Evolutionary conservation across 2,113 vertebrate genomes (phyloP), one percentile per base, ranked within the genome.

Genomic region (Tachuris rubrigastra): DNA sequence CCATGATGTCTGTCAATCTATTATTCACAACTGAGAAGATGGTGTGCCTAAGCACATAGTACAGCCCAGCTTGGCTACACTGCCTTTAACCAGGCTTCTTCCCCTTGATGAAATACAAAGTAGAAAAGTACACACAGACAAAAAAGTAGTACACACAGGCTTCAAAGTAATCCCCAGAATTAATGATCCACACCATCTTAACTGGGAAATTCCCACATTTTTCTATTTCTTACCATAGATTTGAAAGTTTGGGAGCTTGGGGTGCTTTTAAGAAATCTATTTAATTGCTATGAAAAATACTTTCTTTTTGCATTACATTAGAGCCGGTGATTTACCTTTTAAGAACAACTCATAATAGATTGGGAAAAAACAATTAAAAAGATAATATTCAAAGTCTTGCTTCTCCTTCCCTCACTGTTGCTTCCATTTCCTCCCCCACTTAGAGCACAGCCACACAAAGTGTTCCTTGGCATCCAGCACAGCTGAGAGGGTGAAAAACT

Each of bases 401-500:
- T 90, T 25, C 28, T 90, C 50, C 42, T 90, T 90, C 58, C 31
- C 55, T 74, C 63, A 12, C 46, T 83, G 59, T 46, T 74, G 59
- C 68, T 92, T 94, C 82, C 19, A 93, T 63, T 90, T 95, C 76
- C 86, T 95, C 60, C 68, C 23, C 80, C 47, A 75, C 60, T 81
- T 35, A 42, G 7, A 84, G 72, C 28, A 84, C 52, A 95, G 86
- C 59, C 72, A 89, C 39, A 90, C 65, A 65, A 85, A 90, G 71
- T 76, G 66, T 65, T 93, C 71, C 62, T 81, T 93, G 91, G 86
- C 93, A 95, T 46, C 60, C 89, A 90, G 55, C 86, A 63, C 56
- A 81, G 65, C 68, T 89, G 75, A 93, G 90, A 92, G 83, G 27
- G 39, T 77, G 84, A 68, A 89, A 92, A 95, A 95, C 83, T 94